Evolutionary conservation across 2,888 invertebrate species (phyloP), one percentile per base, ranked within the genome.

Genomic region (Leptopilina drosophilae): DNA sequence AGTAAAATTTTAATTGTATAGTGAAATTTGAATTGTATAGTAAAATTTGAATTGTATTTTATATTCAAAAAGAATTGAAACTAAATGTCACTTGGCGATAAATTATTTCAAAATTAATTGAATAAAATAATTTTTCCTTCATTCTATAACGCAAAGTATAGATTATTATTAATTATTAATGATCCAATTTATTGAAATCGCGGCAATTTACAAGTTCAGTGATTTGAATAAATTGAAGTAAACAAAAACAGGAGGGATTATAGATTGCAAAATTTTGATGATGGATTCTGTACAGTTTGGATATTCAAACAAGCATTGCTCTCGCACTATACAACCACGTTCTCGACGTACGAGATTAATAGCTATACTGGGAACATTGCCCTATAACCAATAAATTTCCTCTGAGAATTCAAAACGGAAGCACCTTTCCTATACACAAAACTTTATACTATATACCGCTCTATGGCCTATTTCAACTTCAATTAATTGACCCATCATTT

Each of bases 311-410:
- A 73, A 73, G 3, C n/a, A 73, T 73, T 11, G 73, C 14, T 15
- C 14, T 40, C 56, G 26, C 9, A 11, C 2, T 11, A 9, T 49
- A 49, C 49, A 49, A 14, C n/a, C 56, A 33, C 73, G 15, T 67
- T 46, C 67, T 49, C 46, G 67, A 46, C 67, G 53, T n/a, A 33
- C 14, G n/a, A 73, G 73, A 73, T 73, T 73, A 73, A 73, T 73
- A 56, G 53, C 73, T 49, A 33, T 33, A 56, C 73, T 73, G 73
- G 26, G 73, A 56, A 73, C 73, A 73, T 73, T 73, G 33, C 33
- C 33, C 73, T 40, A 56, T 56, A 73, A 73, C 56, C 73, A 73
- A 73, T 73, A 73, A 73, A 73, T 73, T 73, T 73, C 73, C 73
- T 73, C 56, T 11, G 73, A 73, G 73, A 56, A 73, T 73, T 73